Conservation (phyloP, 2,888 invertebrate species). For the Allolobophora icterica region DNA sequence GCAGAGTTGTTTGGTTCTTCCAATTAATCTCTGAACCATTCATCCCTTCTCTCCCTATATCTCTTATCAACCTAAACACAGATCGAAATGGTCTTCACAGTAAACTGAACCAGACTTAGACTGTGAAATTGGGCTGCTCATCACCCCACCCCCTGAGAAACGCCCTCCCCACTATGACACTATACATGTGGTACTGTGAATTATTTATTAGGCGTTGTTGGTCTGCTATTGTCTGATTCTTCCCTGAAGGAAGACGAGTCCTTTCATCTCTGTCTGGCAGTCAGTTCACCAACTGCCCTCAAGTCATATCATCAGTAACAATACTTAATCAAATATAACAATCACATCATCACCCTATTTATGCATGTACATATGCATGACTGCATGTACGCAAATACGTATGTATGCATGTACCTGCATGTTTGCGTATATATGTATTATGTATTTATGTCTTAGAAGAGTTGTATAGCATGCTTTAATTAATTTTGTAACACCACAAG, state of each 20-base stretch:
- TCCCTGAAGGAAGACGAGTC: background rate
- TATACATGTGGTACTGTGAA: background rate
- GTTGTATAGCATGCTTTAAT: too few relatives aligned
- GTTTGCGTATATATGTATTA: too few relatives aligned
- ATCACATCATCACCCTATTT: background rate
- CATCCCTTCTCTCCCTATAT: background rate
- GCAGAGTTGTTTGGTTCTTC: conserved; percentile 3
- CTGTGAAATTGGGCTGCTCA: background rate
- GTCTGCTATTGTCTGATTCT: background rate
- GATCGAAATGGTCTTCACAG: background rate
- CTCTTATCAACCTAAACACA: background rate
- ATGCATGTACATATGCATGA: too few relatives aligned
- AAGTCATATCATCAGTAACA: background rate
- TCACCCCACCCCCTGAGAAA: background rate
- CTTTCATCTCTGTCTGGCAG: background rate
- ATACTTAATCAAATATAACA: too few relatives aligned
- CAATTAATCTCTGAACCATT: background rate
- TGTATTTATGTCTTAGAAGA: too few relatives aligned
- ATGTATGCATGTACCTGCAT: too few relatives aligned
- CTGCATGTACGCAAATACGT: too few relatives aligned
- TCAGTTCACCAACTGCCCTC: background rate
- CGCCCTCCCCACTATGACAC: background rate
- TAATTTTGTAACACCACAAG: too few relatives aligned
- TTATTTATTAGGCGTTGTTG: background rate
- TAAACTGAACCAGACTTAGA: background rate